Base-by-base conservation (phyloP, 1,140 invertebrate species). In the Apis mellifera region DNA sequence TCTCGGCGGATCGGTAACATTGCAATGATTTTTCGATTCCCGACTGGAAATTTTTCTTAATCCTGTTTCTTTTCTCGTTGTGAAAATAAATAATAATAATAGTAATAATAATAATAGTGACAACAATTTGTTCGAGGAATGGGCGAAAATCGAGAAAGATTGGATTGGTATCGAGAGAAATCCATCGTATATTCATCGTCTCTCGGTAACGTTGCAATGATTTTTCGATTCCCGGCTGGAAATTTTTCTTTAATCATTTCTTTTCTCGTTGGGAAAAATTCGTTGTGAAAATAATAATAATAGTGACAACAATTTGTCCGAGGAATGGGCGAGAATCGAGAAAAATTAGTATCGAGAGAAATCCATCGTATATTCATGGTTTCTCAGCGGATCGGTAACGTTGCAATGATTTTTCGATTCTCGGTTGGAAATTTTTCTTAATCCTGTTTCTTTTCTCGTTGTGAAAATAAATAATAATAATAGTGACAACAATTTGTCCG, bases 331-430 rank as follows among this genome's bases (percentile, higher is more conserved):
- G 32, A 42, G 32, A 42, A 42, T 42, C 4, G 32, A 42, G 32
- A 7, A 42, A 7, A 5, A 42, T 42, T 42, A 5, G 32, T 7
- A 42, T 42, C 32, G 32, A 7, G 3, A 42, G 9, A 52, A 64
- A 62, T n/a, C n/a, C n/a, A n/a, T n/a, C 86, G 77, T 91, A 90
- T 91, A 91, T 91, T 89, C 84, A 86, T 91, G 90, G 86, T 79
- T 84, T 23, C 19, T 64, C n/a, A 48, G 87, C 75, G 50, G 68
- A 88, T 74, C 82, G 65, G 42, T 71, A 21, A 23, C 57, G 62
- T 70, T 72, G 84, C 88, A 86, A 86, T 89, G 72, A 90, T 92
- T 80, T 92, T 90, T 82, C 54, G 26, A 77, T n/a, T 66, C 55
- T 48, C 1, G 23, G 15, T 50, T 8, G 12, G 17, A 15, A 54